Conservation (phyloP, 2,797 vertebrate species). For the Balearica regulorum region DNA sequence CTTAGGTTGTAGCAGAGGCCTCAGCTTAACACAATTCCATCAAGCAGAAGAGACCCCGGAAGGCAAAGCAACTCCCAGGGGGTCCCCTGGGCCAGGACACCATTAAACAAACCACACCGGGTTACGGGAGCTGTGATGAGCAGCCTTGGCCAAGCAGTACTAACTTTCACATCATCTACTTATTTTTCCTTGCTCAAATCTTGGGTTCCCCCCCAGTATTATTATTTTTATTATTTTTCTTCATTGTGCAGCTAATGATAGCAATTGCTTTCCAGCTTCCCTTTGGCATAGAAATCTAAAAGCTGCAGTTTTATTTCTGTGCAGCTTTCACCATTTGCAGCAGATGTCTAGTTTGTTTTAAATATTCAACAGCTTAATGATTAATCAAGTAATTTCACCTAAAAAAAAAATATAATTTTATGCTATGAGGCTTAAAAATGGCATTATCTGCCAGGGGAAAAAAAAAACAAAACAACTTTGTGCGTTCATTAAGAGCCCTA, state of each 20-base stretch:
- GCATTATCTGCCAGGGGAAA: background rate
- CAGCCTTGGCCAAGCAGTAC: background rate
- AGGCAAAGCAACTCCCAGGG: background rate
- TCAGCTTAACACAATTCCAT: background rate
- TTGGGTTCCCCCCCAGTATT: background rate
- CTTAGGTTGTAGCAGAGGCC: background rate
- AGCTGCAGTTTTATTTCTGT: slow-evolving; percentile 32
- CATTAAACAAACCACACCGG: background rate
- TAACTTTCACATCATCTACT: background rate
- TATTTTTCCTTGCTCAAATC: background rate
- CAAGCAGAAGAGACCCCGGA: background rate
- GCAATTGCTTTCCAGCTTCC: slow-evolving; percentile 20
- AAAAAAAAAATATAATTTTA: slow-evolving; percentile 51
- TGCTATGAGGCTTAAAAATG: background rate
- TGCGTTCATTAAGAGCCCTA: background rate
- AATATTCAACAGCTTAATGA: slow-evolving; percentile 59
- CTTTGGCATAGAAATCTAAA: slow-evolving; percentile 22
- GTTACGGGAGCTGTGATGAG: background rate
- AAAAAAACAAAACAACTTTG: background rate
- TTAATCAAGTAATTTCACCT: slow-evolving; percentile 57
- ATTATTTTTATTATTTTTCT: background rate
- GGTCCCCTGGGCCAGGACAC: background rate
- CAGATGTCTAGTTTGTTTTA: slow-evolving; percentile 66
- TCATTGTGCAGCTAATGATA: background rate
- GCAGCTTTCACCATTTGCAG: slow-evolving; percentile 41